Percentiles rank a stretch among this genome's conserved stretches.
Evolutionary conservation across 2,888 invertebrate genomes (phyloP).

Genomic region (Philaethria dido): DNA sequence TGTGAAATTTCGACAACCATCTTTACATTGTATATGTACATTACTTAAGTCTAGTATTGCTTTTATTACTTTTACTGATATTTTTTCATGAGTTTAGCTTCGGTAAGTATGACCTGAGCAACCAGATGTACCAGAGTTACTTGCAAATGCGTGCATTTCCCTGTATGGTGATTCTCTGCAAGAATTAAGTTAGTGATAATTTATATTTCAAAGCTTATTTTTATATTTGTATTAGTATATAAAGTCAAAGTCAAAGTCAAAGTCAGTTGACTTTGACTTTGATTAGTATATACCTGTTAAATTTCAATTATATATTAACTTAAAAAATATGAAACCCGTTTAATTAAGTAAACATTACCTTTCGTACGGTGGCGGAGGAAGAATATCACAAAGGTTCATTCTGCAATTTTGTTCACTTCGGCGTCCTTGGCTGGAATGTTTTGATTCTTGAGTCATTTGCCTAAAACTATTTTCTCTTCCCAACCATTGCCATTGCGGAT

Average conservation of each 20-base stretch:
- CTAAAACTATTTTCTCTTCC: conserved; percentile 77
- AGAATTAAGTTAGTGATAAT: conserved; percentile 26
- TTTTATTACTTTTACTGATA: conserved; percentile 79
- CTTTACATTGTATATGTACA: conserved; percentile 72
- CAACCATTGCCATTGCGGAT: conserved; percentile 80
- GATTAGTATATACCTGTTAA: too few species aligned
- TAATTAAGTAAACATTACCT: conserved; percentile 57
- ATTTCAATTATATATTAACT: too few species aligned
- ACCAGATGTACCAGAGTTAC: conserved; percentile 76
- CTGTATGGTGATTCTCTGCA: conserved; percentile 76
- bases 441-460: conserved; percentile 63
- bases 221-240: too few species aligned
- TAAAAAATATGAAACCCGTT: not conserved
- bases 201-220: not conserved
- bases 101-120: conserved; percentile 76
- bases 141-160: conserved; percentile 72
- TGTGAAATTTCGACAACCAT: conserved; percentile 54
- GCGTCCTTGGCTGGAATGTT: conserved; percentile 65
- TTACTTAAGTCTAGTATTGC: conserved; percentile 73
- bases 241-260: too few species aligned
- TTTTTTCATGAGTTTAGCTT: conserved; percentile 66
- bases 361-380: conserved; percentile 78
- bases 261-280: too few species aligned
- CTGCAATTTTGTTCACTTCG: conserved; percentile 73
- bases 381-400: conserved; percentile 79